Evolutionary conservation across 1,140 invertebrate genomes (phyloP).

Genomic region (Stegodyphus mimosarum): DNA sequence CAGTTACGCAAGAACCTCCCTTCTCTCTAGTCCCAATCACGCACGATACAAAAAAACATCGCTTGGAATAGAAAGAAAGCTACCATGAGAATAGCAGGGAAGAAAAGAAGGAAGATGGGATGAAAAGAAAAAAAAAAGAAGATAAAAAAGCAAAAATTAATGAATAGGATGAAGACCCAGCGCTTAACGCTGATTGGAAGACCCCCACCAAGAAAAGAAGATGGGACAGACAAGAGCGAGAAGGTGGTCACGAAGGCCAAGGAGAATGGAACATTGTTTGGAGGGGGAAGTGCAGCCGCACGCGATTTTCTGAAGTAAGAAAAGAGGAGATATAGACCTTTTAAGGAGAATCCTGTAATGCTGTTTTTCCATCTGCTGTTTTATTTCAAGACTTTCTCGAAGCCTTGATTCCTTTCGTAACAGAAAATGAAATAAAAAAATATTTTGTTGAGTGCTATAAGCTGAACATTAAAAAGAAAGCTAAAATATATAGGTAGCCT

Average conservation of each 20-base stretch:
- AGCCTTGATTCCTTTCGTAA: too few species aligned
- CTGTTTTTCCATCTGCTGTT: too few species aligned
- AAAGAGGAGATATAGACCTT: too few species aligned
- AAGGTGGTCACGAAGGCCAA: background rate
- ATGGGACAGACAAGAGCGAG: background rate
- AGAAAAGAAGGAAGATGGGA: background rate
- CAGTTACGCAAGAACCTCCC: conserved; percentile 17
- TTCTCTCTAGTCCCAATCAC: conserved; percentile 10
- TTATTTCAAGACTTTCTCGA: too few species aligned
- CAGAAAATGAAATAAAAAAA: too few species aligned
- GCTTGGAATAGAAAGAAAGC: conserved; percentile 8
- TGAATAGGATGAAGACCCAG: conserved; percentile 50
- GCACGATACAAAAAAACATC: conserved; percentile 16
- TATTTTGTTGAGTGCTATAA: too few species aligned
- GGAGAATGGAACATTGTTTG: too few species aligned
- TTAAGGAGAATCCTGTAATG: too few species aligned
- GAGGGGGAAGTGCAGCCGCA: too few species aligned
- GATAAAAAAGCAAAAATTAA: conserved; percentile 19
- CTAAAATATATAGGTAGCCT: too few species aligned
- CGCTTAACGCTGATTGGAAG: conserved; percentile 48
- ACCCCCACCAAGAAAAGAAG: conserved; percentile 24
- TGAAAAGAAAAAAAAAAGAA: background rate
- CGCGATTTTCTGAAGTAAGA: too few species aligned
- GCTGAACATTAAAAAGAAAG: too few species aligned
- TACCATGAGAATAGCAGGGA: background rate